These are phyloP conservation scores for Mus spicilegus DNA, from an alignment of 2,113 vertebrate genomes.

Conservation along the genomic window DNA sequence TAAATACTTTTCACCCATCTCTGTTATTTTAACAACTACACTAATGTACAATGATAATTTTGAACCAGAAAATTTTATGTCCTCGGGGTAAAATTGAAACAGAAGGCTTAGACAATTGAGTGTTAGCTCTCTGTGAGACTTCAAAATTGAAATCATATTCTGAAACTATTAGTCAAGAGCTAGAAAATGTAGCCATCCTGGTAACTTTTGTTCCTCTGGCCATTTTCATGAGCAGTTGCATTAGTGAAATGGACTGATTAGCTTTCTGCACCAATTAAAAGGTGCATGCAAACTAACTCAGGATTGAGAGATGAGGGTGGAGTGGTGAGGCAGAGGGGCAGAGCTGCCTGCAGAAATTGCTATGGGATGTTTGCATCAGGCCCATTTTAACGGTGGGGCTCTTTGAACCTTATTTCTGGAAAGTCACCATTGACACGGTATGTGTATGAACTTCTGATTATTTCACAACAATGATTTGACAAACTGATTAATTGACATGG, in stretches of 20 bases:
- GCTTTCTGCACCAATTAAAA: not conserved
- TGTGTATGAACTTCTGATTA: not conserved
- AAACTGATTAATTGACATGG: not conserved
- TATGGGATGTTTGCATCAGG: not conserved
- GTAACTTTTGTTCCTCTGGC: not conserved
- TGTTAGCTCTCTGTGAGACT: not conserved
- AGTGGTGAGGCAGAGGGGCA: too few species aligned
- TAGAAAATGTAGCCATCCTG: not conserved
- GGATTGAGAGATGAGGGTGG: not conserved
- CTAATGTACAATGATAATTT: not conserved
- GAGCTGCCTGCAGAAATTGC: too few species aligned
- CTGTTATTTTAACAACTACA: constrained; percentile 23
- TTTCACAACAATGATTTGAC: not conserved
- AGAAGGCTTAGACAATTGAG: not conserved
- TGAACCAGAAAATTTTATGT: not conserved
- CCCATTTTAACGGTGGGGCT: not conserved
- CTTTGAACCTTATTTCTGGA: not conserved
- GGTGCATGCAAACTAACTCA: not conserved
- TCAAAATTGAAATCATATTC: constrained; percentile 11
- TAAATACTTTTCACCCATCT: not conserved
- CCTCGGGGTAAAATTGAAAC: not conserved
- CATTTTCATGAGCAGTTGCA: not conserved
- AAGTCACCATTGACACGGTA: not conserved
- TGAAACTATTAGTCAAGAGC: constrained; percentile 22
- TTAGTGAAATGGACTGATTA: not conserved